These are phyloP conservation scores for Eubasilissa regina DNA, from an alignment of 1,140 invertebrate species.

Conservation along the genomic window DNA sequence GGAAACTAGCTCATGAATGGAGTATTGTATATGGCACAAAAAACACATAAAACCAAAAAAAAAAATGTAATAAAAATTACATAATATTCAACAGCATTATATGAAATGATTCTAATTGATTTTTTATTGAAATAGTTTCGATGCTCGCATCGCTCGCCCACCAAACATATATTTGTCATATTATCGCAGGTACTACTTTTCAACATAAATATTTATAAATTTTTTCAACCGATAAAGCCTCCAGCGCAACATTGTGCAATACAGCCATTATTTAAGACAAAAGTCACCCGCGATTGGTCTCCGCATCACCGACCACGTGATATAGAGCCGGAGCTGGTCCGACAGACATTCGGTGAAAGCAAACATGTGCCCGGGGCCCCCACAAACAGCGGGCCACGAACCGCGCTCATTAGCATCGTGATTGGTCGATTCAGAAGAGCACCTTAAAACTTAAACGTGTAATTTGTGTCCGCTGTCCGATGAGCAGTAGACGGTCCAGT, in stretches of 20 bases:
- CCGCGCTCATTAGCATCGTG: not conserved
- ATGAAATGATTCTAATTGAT: no score
- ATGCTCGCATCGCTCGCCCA: no score
- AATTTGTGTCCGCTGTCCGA: no score
- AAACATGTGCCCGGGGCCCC: not conserved
- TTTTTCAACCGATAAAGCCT: not conserved
- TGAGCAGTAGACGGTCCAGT: not conserved
- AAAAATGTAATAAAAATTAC: no score
- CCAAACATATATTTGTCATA: no score
- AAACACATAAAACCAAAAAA: no score
- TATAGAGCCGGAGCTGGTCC: not conserved
- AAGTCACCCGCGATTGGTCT: slow-evolving; percentile 16
- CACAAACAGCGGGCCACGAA: not conserved
- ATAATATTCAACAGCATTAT: no score
- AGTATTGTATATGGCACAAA: no score
- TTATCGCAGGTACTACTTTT: not conserved
- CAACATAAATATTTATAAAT: not conserved
- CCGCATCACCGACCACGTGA: not conserved
- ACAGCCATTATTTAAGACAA: slow-evolving; percentile 10
- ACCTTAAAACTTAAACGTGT: no score
- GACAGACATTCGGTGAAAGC: slow-evolving; percentile 30
- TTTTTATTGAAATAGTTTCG: no score
- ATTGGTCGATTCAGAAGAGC: not conserved
- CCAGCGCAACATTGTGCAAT: not conserved
- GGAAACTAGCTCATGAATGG: no score